Evolutionary conservation across 2,113 vertebrate species (phyloP).

Genomic region (Engraulis encrasicolus): DNA sequence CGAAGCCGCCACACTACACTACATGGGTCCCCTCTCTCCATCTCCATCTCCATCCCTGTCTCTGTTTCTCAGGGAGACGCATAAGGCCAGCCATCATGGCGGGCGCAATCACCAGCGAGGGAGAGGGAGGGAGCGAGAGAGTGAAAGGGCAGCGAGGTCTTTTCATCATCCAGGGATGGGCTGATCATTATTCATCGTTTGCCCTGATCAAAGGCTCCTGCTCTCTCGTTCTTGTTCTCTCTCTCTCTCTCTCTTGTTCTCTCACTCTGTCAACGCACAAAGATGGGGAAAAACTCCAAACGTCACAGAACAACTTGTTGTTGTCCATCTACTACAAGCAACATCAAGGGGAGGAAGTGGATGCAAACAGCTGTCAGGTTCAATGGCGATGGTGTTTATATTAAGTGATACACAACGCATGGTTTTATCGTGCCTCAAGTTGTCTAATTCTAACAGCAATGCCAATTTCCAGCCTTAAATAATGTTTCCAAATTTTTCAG

Average conservation of each 20-base stretch:
- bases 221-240: no score
- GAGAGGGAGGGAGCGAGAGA: no score
- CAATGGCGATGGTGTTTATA: background rate
- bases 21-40: no score
- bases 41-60: background rate
- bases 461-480: no score
- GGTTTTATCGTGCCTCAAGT: background rate
- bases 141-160: background rate
- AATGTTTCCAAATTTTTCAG: no score
- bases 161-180: background rate
- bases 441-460: background rate
- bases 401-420: background rate
- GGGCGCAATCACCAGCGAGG: background rate
- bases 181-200: background rate
- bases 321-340: background rate
- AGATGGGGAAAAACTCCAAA: background rate
- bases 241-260: background rate
- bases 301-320: no score
- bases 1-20: no score
- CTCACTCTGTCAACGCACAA: background rate
- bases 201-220: background rate
- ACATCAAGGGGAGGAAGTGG: background rate
- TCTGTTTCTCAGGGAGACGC: background rate
- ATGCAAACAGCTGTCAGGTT: background rate
- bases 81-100: background rate